Percentiles rank a stretch among this genome's conserved stretches.
Evolutionary conservation across 2,888 invertebrate species (phyloP).

Genomic region (Oligia fasciuncula): DNA sequence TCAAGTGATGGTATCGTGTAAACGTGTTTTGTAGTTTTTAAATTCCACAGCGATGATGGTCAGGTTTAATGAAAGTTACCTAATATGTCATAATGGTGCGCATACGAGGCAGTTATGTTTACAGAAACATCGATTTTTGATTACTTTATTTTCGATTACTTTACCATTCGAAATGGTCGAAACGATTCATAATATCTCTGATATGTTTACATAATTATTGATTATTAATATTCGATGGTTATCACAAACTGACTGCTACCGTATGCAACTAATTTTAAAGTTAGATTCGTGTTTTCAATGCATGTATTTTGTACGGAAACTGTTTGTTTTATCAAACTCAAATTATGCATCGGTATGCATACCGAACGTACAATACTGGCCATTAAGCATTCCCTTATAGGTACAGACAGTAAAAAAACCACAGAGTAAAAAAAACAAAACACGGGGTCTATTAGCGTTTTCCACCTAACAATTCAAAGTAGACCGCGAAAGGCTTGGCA

Average conservation of each 20-base stretch:
- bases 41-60: constrained; percentile 59
- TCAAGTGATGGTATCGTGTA: constrained; percentile 71
- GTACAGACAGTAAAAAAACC: constrained; percentile 13
- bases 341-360: constrained; percentile 36
- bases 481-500: constrained; percentile 48
- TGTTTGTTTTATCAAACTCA: constrained; percentile 40
- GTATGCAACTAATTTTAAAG: constrained; percentile 52
- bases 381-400: constrained; percentile 36
- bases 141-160: constrained; percentile 49
- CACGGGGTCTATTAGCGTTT: constrained; percentile 44
- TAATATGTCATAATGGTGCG: constrained; percentile 40
- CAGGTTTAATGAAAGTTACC: constrained; percentile 50
- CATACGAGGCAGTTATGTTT: constrained; percentile 24
- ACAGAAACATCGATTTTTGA: constrained; percentile 36
- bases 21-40: constrained; percentile 59
- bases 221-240: constrained; percentile 56
- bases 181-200: constrained; percentile 8
- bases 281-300: constrained; percentile 56
- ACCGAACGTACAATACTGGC: constrained; percentile 9
- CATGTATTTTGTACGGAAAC: constrained; percentile 45
- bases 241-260: constrained; percentile 55
- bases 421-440: neutral
- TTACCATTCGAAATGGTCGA: constrained; percentile 8
- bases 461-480: constrained; percentile 52
- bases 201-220: constrained; percentile 42